These are phyloP conservation scores for Colaptes auratus DNA, from an alignment of 2,113 vertebrate species.

Conservation along the genomic window DNA sequence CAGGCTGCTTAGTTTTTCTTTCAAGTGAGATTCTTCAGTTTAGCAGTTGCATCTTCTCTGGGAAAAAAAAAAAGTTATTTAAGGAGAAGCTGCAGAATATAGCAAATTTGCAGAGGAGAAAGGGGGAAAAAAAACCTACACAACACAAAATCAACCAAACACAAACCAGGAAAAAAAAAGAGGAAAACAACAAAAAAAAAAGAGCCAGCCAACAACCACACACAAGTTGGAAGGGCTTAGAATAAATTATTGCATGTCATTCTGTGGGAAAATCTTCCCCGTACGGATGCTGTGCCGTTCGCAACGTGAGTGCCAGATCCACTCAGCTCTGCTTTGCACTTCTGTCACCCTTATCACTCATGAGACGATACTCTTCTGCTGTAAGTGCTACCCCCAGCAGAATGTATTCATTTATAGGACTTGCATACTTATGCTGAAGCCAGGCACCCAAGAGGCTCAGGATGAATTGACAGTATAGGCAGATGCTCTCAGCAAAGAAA, in stretches of 20 bases:
- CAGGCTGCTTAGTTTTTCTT: background rate
- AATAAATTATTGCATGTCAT: slow-evolving; percentile 62
- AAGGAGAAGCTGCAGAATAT: slow-evolving; percentile 47
- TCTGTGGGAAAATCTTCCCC: slow-evolving; percentile 42
- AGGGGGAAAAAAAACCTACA: background rate
- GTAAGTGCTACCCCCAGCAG: slow-evolving; percentile 34
- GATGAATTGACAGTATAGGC: slow-evolving; percentile 53
- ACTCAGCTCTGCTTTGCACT: slow-evolving; percentile 53
- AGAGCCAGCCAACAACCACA: background rate
- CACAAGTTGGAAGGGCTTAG: slow-evolving; percentile 46
- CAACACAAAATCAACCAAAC: background rate
- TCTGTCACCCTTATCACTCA: slow-evolving; percentile 58
- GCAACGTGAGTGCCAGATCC: slow-evolving; percentile 60
- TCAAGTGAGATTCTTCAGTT: background rate
- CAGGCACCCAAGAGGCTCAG: slow-evolving; percentile 46
- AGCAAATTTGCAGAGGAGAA: background rate
- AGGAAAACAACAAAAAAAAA: background rate
- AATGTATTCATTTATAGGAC: slow-evolving; percentile 25
- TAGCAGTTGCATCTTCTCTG: background rate
- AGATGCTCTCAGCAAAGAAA: slow-evolving; percentile 59
- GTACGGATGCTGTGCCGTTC: slow-evolving; percentile 18
- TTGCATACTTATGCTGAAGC: slow-evolving; percentile 26
- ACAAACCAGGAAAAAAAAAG: background rate
- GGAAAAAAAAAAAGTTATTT: background rate
- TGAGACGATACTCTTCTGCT: slow-evolving; percentile 31